Evolutionary conservation across 2,888 invertebrate species (phyloP).

Genomic region (Palloptera scutellata): DNA sequence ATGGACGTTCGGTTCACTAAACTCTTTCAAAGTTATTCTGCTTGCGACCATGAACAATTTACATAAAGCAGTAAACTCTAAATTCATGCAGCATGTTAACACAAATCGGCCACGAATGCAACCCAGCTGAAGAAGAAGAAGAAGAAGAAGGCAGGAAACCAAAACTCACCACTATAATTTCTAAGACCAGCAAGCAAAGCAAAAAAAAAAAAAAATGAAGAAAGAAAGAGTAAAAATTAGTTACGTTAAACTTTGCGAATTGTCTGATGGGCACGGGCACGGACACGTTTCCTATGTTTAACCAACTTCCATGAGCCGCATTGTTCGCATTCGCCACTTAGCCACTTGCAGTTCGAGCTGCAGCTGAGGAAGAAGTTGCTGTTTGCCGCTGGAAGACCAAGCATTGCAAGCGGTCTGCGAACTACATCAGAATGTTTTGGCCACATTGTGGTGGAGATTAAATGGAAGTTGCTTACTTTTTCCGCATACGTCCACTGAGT

Average conservation of each 20-base stretch:
- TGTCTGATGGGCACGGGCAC: slow-evolving; percentile 22
- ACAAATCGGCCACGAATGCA: too few species aligned
- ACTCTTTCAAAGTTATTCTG: too few species aligned
- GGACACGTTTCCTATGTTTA: background rate
- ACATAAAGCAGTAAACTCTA: too few species aligned
- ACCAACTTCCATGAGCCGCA: background rate
- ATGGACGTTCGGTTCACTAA: too few species aligned
- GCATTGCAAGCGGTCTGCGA: background rate
- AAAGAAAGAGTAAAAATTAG: slow-evolving; percentile 14
- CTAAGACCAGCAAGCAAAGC: background rate
- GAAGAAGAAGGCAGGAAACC: too few species aligned
- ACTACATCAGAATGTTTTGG: background rate
- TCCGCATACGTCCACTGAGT: background rate
- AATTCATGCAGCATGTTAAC: too few species aligned
- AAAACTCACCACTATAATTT: too few species aligned
- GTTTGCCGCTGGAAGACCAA: too few species aligned
- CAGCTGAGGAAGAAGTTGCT: too few species aligned
- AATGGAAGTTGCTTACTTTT: background rate
- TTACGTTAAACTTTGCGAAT: slow-evolving; percentile 24
- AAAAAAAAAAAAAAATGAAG: background rate
- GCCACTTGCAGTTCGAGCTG: too few species aligned
- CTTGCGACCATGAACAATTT: too few species aligned
- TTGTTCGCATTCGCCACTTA: background rate
- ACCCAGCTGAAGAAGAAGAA: background rate
- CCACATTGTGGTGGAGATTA: background rate